phyloP scores from a whole-genome alignment of 2,797 vertebrate genomes.

The Hapalemur alaotrensis region DNA sequence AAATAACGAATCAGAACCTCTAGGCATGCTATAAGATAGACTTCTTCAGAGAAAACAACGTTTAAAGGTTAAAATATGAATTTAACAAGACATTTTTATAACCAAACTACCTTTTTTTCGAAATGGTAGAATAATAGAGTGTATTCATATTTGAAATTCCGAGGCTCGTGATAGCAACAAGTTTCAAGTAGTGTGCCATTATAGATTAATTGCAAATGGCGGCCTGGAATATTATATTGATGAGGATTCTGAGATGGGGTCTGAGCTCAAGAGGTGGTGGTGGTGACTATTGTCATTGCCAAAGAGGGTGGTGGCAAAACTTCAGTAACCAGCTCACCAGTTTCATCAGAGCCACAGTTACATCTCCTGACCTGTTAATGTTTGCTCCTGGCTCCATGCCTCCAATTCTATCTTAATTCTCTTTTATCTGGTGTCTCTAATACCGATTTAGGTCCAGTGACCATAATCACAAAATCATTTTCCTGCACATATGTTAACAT shows the following conservation, averaged over 20 bases:
- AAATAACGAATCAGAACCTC: background rate
- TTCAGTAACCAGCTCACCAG: too few species aligned
- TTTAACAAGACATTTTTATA: conserved; percentile 8
- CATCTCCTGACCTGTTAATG: background rate
- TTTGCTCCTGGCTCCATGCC: accelerated
- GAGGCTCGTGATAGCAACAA: background rate
- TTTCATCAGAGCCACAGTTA: background rate
- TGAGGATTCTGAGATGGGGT: background rate
- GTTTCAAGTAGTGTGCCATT: background rate
- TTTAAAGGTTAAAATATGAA: background rate
- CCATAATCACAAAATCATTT: background rate
- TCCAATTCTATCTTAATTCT: background rate
- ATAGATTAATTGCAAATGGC: background rate
- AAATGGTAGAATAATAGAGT: background rate
- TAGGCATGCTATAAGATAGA: background rate
- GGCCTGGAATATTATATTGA: background rate
- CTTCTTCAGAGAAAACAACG: background rate
- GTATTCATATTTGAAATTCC: background rate
- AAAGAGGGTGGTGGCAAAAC: background rate
- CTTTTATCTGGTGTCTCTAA: background rate
- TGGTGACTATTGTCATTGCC: background rate
- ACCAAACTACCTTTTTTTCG: background rate
- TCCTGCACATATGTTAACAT: background rate
- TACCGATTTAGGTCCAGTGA: background rate
- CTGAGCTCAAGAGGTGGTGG: background rate